phyloP scores from a whole-genome alignment of 1,140 invertebrate genomes.

The Bombus cullumanus region DNA sequence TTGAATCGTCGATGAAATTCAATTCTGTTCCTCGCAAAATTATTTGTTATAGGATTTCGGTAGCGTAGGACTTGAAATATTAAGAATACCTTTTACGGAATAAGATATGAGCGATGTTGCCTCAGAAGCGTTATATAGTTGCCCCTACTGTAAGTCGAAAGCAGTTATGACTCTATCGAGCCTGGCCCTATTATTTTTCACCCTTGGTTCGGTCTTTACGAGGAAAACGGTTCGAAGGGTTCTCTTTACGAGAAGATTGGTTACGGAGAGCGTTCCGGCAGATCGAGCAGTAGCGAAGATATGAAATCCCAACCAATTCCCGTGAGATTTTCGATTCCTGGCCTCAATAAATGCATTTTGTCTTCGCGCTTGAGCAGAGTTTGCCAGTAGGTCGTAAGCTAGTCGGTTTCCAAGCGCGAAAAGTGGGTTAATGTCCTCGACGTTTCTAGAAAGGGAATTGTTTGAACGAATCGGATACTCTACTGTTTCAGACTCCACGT shows the following conservation, averaged over 20 bases:
- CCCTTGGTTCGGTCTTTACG: constrained; percentile 51
- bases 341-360: constrained; percentile 57
- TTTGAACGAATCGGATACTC: constrained; percentile 26
- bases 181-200: constrained; percentile 61
- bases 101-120: not conserved
- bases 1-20: too few relatives aligned
- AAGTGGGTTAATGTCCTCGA: constrained; percentile 43
- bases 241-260: constrained; percentile 65
- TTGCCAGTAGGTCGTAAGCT: constrained; percentile 24
- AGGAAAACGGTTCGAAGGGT: constrained; percentile 49
- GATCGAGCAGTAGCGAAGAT: constrained; percentile 57
- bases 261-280: constrained; percentile 38
- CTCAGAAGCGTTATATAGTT: not conserved
- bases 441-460: constrained; percentile 39
- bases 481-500: not conserved
- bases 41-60: not conserved
- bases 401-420: constrained; percentile 34
- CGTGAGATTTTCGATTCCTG: constrained; percentile 55
- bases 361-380: constrained; percentile 35
- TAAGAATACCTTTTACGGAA: not conserved
- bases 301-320: constrained; percentile 61
- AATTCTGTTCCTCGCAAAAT: too few relatives aligned
- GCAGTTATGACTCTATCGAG: constrained; percentile 57
- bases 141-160: constrained; percentile 37
- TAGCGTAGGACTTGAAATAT: not conserved